These are phyloP conservation scores for Pelodytes ibericus DNA, from an alignment of 2,797 vertebrate species.

Conservation along the genomic window DNA sequence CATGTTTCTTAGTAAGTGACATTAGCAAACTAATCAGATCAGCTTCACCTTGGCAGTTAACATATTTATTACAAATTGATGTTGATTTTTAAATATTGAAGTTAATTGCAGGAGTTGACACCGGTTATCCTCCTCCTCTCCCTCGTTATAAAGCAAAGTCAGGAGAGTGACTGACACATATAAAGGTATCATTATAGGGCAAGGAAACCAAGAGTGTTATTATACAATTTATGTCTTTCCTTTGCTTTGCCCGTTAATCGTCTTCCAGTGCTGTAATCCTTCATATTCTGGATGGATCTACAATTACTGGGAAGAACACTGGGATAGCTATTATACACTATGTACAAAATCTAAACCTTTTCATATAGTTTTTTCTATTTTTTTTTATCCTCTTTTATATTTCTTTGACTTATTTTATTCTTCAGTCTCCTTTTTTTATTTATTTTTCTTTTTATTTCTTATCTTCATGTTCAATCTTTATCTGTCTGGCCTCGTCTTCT, in stretches of 20 bases:
- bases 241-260: background rate
- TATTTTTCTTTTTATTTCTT: too few relatives aligned
- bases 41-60: conserved; percentile 52
- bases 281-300: background rate
- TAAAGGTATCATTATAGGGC: conserved; percentile 49
- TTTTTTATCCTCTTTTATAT: too few relatives aligned
- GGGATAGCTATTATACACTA: background rate
- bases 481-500: too few relatives aligned
- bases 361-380: too few relatives aligned
- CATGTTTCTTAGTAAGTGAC: conserved; percentile 48
- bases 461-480: too few relatives aligned
- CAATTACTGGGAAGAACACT: background rate
- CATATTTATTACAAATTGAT: conserved; percentile 57
- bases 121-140: background rate
- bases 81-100: conserved; percentile 57
- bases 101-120: conserved; percentile 55
- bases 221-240: conserved; percentile 41
- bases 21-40: conserved; percentile 49
- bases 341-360: too few relatives aligned
- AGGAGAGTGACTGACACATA: conserved; percentile 48
- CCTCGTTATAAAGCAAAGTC: conserved; percentile 33
- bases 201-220: conserved; percentile 28
- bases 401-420: too few relatives aligned
- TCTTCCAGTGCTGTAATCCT: background rate
- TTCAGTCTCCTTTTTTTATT: too few relatives aligned